Percentiles rank a stretch among this genome's conserved stretches.
These are phyloP conservation scores for Azemiops feae DNA, from an alignment of 2,113 vertebrate species.

Conservation along the genomic window DNA sequence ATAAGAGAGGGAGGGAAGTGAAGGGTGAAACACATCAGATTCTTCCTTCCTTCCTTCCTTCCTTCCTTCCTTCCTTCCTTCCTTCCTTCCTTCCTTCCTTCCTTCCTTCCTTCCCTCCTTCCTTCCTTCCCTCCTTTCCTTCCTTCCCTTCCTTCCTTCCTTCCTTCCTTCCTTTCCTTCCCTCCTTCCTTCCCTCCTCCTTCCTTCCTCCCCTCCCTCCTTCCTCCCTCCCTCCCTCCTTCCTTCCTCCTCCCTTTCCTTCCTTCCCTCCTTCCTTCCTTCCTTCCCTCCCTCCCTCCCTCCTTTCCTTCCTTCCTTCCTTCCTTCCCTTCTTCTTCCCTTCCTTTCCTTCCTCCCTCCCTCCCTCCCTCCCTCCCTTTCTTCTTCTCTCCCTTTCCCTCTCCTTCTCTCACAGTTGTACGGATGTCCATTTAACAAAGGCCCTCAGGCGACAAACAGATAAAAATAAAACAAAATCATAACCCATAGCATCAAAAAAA, in stretches of 20 bases:
- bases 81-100: neutral
- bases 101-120: neutral
- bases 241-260: fast-evolving
- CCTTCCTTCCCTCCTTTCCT: too few relatives aligned
- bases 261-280: too few relatives aligned
- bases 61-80: too few relatives aligned
- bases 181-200: too few relatives aligned
- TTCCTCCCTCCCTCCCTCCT: too few relatives aligned
- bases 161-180: fast-evolving
- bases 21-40: neutral
- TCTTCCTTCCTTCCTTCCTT: too few relatives aligned
- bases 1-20: neutral
- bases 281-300: too few relatives aligned
- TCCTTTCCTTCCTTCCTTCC: too few relatives aligned
- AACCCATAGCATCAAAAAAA: neutral
- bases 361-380: fast-evolving
- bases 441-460: neutral
- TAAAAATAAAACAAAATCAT: neutral
- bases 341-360: too few relatives aligned
- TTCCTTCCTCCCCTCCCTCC: too few relatives aligned
- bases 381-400: too few relatives aligned
- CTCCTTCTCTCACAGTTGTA: neutral
- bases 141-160: fast-evolving
- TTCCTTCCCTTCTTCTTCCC: too few relatives aligned
- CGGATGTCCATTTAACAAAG: neutral